These are phyloP conservation scores for Urocitellus parryii DNA, from an alignment of 2,113 vertebrate genomes.

Conservation along the genomic window DNA sequence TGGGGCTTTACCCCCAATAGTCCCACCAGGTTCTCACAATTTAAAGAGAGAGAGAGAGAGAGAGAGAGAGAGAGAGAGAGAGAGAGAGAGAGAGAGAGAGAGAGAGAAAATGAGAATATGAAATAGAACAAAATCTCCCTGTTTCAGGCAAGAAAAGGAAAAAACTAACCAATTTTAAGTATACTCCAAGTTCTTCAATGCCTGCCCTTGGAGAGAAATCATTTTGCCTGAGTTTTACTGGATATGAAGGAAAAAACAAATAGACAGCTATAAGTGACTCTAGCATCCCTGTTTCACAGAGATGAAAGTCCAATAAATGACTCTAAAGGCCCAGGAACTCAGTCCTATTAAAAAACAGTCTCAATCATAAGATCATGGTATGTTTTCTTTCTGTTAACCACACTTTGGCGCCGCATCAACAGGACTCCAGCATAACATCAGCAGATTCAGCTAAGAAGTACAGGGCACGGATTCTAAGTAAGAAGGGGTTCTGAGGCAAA, in stretches of 20 bases:
- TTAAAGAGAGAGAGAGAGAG: too few relatives aligned
- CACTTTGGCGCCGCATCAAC: background rate
- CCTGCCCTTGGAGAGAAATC: background rate
- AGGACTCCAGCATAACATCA: background rate
- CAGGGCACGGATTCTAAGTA: background rate
- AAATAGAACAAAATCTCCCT: background rate
- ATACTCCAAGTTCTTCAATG: background rate
- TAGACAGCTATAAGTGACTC: accelerated
- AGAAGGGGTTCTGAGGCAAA: background rate
- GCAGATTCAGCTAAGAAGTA: background rate
- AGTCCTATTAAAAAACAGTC: background rate
- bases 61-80: too few relatives aligned
- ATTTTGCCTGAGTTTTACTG: background rate
- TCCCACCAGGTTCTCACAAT: background rate
- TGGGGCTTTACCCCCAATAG: background rate
- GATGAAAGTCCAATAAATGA: background rate
- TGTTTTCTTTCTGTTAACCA: background rate
- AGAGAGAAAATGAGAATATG: background rate
- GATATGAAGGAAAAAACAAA: background rate
- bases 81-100: too few relatives aligned
- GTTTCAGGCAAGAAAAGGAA: background rate
- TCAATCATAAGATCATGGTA: background rate
- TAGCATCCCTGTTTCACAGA: background rate
- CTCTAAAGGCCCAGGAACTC: background rate
- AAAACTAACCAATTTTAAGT: background rate